phyloP scores from a whole-genome alignment of 2,888 invertebrate species.

The Smittia sp. region DNA sequence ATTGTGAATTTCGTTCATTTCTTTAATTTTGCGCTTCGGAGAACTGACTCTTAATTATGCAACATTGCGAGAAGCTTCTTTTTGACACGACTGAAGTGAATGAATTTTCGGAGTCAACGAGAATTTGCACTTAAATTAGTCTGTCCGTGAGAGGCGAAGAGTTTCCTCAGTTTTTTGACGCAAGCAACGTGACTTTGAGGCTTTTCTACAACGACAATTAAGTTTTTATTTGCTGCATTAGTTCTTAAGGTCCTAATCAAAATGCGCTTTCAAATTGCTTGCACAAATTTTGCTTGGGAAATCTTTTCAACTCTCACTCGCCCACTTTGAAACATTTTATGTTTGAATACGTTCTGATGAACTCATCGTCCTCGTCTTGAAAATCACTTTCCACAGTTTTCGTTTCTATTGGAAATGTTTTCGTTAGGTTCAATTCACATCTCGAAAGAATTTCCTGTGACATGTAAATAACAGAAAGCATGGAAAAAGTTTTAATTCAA shows the following conservation, averaged over 20 bases:
- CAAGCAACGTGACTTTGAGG: neutral
- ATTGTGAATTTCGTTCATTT: neutral
- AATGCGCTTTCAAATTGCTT: constrained; percentile 1
- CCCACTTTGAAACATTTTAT: neutral
- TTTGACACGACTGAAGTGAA: neutral
- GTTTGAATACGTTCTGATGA: no score
- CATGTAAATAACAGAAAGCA: neutral
- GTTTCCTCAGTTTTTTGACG: neutral
- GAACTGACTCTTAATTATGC: constrained; percentile 5
- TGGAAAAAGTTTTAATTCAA: neutral
- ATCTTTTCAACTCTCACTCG: neutral
- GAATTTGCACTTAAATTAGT: no score
- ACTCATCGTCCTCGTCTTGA: neutral
- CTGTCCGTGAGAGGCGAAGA: no score
- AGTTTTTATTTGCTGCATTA: neutral
- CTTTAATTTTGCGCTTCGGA: neutral
- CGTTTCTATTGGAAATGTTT: neutral
- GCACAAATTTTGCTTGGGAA: neutral
- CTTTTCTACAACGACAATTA: constrained; percentile 10
- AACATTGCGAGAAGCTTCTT: neutral
- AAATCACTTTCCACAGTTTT: neutral
- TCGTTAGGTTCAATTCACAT: neutral
- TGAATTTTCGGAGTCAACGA: no score
- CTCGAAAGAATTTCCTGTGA: neutral
- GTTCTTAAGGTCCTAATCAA: neutral